These are phyloP conservation scores for Watsonalla cultraria DNA, from an alignment of 2,888 invertebrate species.

Conservation along the genomic window DNA sequence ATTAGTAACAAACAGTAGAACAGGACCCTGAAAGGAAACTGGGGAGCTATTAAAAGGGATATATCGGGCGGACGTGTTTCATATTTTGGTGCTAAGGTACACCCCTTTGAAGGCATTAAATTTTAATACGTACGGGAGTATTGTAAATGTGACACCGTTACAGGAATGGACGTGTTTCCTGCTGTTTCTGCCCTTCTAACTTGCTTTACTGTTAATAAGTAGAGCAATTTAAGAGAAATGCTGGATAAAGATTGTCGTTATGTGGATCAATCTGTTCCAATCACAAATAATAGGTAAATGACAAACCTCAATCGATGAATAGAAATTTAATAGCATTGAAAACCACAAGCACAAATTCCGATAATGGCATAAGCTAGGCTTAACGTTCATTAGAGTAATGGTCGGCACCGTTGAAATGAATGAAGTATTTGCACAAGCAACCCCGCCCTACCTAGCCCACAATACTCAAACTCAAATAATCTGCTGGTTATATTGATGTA, in stretches of 20 bases:
- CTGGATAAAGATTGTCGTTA: no score
- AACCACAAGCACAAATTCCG: not conserved
- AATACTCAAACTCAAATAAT: no score
- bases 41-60: slow-evolving; percentile 42
- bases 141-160: not conserved
- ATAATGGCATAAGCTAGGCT: not conserved
- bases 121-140: slow-evolving; percentile 1
- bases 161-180: not conserved
- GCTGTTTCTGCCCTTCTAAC: no score
- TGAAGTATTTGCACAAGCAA: not conserved
- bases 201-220: no score
- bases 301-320: no score
- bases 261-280: no score
- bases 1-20: slow-evolving; percentile 50
- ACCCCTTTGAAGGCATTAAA: slow-evolving; percentile 4
- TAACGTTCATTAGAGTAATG: slow-evolving; percentile 1
- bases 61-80: slow-evolving; percentile 48
- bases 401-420: not conserved
- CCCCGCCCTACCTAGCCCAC: no score
- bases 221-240: no score
- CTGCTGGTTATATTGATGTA: no score
- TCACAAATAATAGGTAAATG: no score
- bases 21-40: slow-evolving; percentile 33
- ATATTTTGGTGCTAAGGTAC: slow-evolving; percentile 13
- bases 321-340: not conserved